Conservation (phyloP, 2,797 vertebrate species). For the Pampus argenteus region DNA sequence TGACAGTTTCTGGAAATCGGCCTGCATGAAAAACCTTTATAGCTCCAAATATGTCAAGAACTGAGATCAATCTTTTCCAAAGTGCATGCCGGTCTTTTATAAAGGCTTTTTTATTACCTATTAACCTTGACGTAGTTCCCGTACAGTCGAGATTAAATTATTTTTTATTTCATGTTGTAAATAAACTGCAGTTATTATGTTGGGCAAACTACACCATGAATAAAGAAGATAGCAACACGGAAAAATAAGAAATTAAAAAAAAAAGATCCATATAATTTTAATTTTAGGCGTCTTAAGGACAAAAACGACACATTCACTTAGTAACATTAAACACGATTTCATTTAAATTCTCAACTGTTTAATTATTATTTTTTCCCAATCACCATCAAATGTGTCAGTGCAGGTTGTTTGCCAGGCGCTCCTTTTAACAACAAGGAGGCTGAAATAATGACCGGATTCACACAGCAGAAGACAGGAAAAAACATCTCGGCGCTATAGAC, state of each 20-base stretch:
- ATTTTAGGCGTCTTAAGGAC: too few species aligned
- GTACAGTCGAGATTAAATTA: slow-evolving; percentile 47
- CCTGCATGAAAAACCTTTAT: slow-evolving; percentile 33
- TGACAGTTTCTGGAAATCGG: slow-evolving; percentile 53
- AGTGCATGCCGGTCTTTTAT: slow-evolving; percentile 34
- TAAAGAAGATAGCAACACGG: too few species aligned
- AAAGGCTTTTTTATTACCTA: slow-evolving; percentile 50
- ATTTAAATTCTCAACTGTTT: not conserved
- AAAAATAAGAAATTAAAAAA: too few species aligned
- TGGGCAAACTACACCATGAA: not conserved
- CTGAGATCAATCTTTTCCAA: slow-evolving; percentile 39
- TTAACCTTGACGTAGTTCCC: slow-evolving; percentile 47
- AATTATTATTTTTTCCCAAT: not conserved
- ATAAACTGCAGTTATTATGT: not conserved
- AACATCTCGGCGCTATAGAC: slow-evolving; percentile 32
- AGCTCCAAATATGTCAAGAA: slow-evolving; percentile 46
- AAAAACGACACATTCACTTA: not conserved
- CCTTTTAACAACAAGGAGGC: slow-evolving; percentile 10
- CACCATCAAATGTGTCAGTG: not conserved
- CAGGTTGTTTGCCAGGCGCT: slow-evolving; percentile 4
- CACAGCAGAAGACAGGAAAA: slow-evolving; percentile 47
- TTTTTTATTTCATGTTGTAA: slow-evolving; percentile 32
- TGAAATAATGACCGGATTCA: slow-evolving; percentile 37
- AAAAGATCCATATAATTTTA: too few species aligned
- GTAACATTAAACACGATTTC: not conserved